Conservation (phyloP, 2,888 invertebrate species). For the Disparrhopalites patrizii region DNA sequence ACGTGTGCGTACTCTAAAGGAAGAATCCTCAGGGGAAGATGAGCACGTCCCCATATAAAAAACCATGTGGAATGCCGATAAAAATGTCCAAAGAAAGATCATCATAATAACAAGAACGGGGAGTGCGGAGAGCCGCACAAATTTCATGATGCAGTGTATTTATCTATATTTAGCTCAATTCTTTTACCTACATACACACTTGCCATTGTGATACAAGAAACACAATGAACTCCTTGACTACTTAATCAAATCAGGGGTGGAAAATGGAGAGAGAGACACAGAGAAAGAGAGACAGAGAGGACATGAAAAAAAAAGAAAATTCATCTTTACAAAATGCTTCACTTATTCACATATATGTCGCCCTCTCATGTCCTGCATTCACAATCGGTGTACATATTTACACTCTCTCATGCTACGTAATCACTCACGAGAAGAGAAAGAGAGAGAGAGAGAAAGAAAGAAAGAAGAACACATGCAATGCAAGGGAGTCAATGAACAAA, state of each 20-base stretch:
- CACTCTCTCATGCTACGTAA: background rate
- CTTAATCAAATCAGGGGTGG: conserved; percentile 22
- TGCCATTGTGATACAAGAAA: conserved; percentile 9
- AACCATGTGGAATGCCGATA: background rate
- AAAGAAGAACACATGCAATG: background rate
- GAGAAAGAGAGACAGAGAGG: background rate
- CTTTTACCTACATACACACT: too few species aligned
- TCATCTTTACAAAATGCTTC: too few species aligned
- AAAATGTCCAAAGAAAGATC: too few species aligned
- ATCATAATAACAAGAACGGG: background rate
- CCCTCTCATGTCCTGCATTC: too few species aligned
- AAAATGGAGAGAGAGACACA: background rate
- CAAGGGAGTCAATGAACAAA: background rate
- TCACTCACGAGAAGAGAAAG: background rate
- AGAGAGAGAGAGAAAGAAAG: background rate
- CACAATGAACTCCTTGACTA: conserved; percentile 16
- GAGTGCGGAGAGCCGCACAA: too few species aligned
- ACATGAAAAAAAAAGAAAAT: too few species aligned
- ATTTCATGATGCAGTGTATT: too few species aligned
- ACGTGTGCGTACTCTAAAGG: too few species aligned
- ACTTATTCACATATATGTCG: too few species aligned
- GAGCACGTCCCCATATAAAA: conserved; percentile 1
- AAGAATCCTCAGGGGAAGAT: too few species aligned
- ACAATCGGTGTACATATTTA: background rate
- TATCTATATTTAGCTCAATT: too few species aligned